A percentile compares a stretch with the other conserved stretches of the same genome.
Evolutionary conservation across 2,888 invertebrate species (phyloP).

Genomic region (Pandemis cinnamomeana): DNA sequence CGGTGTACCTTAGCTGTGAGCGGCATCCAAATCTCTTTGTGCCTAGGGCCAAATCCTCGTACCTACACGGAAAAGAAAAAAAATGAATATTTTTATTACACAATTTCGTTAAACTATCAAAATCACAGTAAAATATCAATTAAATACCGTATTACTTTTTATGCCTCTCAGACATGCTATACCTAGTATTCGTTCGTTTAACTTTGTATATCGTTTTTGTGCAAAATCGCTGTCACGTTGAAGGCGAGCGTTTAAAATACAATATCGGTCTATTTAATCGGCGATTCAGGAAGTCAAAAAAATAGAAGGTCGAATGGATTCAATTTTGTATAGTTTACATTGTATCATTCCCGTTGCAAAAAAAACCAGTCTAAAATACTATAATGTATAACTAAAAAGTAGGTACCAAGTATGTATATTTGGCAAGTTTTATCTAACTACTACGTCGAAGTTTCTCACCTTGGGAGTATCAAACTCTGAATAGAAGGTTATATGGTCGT

Average conservation of each 20-base stretch:
- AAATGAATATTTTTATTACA: no score
- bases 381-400: no score
- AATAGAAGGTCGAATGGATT: slow-evolving; percentile 4
- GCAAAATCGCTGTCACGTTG: slow-evolving; percentile 8
- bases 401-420: background rate
- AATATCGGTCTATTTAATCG: slow-evolving; percentile 4
- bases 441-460: slow-evolving; percentile 49
- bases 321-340: background rate
- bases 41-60: slow-evolving; percentile 72
- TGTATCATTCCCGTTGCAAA: background rate
- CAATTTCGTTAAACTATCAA: no score
- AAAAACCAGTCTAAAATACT: background rate
- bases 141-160: no score
- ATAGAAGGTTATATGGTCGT: slow-evolving; percentile 77
- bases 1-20: slow-evolving; percentile 64
- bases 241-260: background rate
- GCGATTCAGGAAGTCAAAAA: background rate
- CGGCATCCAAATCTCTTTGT: slow-evolving; percentile 79
- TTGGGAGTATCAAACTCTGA: slow-evolving; percentile 70
- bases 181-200: background rate
- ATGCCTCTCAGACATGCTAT: background rate
- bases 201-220: background rate
- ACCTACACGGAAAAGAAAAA: slow-evolving; percentile 54
- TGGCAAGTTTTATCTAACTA: no score
- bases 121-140: background rate